Conservation (phyloP, 23 tunicate species). For the Phallusia fumigata region DNA sequence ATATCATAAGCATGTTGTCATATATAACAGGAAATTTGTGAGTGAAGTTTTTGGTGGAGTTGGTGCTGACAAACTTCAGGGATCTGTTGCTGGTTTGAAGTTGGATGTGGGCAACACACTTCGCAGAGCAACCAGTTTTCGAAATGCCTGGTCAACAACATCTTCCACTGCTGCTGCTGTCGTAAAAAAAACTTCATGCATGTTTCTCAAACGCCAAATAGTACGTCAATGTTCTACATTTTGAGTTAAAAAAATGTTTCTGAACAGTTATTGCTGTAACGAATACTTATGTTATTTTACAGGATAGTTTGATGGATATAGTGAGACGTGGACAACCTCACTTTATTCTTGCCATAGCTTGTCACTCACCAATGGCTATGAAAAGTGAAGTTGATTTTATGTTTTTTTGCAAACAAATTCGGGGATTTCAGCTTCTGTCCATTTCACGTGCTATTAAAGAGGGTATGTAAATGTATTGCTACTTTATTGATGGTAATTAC, state of each 20-base stretch:
- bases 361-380: not conserved
- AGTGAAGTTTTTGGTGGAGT: constrained; percentile 49
- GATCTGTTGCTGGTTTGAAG: constrained; percentile 64
- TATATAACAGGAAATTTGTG: constrained; percentile 53
- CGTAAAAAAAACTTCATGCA: constrained; percentile 59
- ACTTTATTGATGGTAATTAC: no score
- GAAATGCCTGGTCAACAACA: constrained; percentile 55
- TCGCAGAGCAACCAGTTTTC: constrained; percentile 60
- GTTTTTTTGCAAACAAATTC: constrained; percentile 46
- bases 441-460: constrained; percentile 69
- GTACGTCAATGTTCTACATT: not conserved
- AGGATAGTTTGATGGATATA: constrained; percentile 70
- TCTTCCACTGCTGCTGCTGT: constrained; percentile 44
- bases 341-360: constrained; percentile 58
- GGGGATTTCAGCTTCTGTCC: constrained; percentile 71
- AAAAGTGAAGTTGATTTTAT: constrained; percentile 18
- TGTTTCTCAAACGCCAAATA: constrained; percentile 64
- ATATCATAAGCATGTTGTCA: no score
- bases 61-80: constrained; percentile 48
- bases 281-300: not conserved
- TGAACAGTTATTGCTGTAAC: no score
- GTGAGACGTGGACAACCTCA: constrained; percentile 74
- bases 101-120: constrained; percentile 41
- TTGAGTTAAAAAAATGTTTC: not conserved
- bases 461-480: constrained; percentile 31